Percentiles rank a stretch among this genome's conserved stretches.
Evolutionary conservation across 2,113 vertebrate genomes (phyloP).

Genomic region (Ascaphus truei): DNA sequence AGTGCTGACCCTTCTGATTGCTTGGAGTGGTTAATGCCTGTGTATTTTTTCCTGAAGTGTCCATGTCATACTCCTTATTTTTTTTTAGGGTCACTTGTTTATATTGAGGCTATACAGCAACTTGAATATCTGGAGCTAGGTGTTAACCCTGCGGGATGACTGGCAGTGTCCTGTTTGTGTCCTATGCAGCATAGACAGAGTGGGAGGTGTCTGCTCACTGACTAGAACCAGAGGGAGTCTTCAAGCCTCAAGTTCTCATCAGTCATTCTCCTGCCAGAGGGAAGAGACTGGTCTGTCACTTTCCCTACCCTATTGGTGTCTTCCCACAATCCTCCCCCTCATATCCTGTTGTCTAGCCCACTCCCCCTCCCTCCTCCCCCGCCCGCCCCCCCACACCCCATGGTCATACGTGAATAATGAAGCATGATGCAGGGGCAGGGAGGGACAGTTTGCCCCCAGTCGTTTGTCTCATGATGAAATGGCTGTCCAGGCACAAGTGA

Average conservation of each 20-base stretch:
- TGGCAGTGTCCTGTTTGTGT: background rate
- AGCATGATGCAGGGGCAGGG: conserved; percentile 61
- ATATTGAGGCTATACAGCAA: background rate
- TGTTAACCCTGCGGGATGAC: background rate
- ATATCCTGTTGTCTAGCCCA: background rate
- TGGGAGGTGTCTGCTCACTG: background rate
- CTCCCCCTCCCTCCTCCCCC: background rate
- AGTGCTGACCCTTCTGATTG: too few species aligned
- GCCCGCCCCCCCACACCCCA: conserved; percentile 33
- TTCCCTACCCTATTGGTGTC: background rate
- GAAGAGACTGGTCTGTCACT: conserved; percentile 25
- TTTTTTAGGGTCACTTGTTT: background rate
- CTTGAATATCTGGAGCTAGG: background rate
- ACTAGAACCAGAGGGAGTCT: background rate
- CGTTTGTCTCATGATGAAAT: conserved; percentile 83
- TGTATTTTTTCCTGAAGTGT: too few species aligned
- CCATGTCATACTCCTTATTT: conserved; percentile 22
- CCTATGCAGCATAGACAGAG: background rate
- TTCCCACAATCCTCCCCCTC: background rate
- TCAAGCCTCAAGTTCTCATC: background rate
- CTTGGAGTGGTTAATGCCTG: too few species aligned
- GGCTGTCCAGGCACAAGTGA: conserved; percentile 75
- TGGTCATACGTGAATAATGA: conserved; percentile 82
- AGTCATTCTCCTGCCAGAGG: conserved; percentile 21
- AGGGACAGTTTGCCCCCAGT: conserved; percentile 55